Base-by-base conservation (phyloP, 2,113 vertebrate genomes). In the Axis porcinus region DNA sequence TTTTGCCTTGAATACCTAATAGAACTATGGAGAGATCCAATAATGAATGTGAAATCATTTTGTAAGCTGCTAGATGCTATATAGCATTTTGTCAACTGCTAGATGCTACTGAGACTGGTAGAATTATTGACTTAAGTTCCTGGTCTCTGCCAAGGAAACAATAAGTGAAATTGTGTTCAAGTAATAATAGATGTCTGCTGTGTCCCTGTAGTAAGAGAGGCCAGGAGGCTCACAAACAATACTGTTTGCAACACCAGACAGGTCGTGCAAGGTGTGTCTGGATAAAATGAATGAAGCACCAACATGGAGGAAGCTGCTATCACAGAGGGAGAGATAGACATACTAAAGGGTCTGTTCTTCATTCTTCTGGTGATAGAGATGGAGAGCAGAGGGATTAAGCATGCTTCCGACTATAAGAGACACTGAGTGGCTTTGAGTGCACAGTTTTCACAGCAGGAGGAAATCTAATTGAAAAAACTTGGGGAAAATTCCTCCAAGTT, bases 61-160 rank as follows among this genome's bases (percentile, higher is more conserved):
- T 86, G 4, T 91, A 58, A 90, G 36, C 14, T 54, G 12, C 17
- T 43, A 84, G 43, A 70, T 45, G 27, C 13, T 55, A 8, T 79
- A 47, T 17, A 79, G 43, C 25, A 33, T 81, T 81, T 82, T 54
- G 33, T 54, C 15, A 82, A 82, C 19, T 78, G 15, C 17, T 45
- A 88, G 23, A 64, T 54, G 16, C 12, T 64, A 19, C 55, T 13
- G 33, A 62, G 33, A 79, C 19, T 28, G 25, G 40, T 16, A 55
- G 45, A 64, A 83, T 79, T 40, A 87, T 55, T 86, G 81, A 84
- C 55, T 78, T 83, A 54, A 40, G 55, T 94, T 84, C 21, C 76
- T 88, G 21, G 28, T 96, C n/a, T 96, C 47, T 96, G 94, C n/a
- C 78, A 91, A 84, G 47, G 21, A 97, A 97, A 96, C 54, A 94